These are phyloP conservation scores for Phrynocephalus vlangalii DNA, from an alignment of 2,797 vertebrate species.

Conservation along the genomic window DNA sequence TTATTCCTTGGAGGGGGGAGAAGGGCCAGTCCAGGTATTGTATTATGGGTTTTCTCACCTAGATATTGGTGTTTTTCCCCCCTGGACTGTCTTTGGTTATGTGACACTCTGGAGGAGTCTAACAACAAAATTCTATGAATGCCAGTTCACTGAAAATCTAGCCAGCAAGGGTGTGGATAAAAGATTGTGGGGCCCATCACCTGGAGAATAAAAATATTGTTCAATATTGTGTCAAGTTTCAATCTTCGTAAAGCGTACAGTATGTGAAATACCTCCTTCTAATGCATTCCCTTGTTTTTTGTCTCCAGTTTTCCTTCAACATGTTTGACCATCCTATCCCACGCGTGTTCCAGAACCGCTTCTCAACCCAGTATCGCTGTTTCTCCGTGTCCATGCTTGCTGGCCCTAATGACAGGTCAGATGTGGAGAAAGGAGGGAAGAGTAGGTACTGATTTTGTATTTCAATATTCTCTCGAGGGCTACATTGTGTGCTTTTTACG, in stretches of 20 bases:
- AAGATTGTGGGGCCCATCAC: background rate
- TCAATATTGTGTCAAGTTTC: background rate
- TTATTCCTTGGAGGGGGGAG: too few species aligned
- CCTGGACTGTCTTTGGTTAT: too few species aligned
- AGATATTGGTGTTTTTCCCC: too few species aligned
- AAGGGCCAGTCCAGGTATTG: too few species aligned
- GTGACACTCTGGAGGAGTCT: too few species aligned
- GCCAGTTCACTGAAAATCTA: background rate
- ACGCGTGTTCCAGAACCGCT: constrained; percentile 95
- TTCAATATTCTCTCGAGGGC: constrained; percentile 53
- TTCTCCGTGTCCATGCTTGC: constrained; percentile 98
- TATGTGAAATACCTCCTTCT: too few species aligned
- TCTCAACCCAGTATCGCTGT: constrained; percentile 98
- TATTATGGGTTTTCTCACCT: too few species aligned
- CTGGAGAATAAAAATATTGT: background rate
- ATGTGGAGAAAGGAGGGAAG: constrained; percentile 99
- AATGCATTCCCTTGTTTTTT: background rate
- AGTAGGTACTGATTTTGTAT: constrained; percentile 84
- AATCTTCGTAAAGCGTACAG: too few species aligned
- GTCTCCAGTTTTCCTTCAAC: constrained; percentile 82
- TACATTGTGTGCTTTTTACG: background rate
- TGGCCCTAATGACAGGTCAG: constrained; percentile 97
- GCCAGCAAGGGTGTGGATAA: background rate
- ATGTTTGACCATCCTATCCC: constrained; percentile 92
- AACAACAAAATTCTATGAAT: background rate